These are phyloP conservation scores for Chionomys nivalis DNA, from an alignment of 2,113 vertebrate species.

Conservation along the genomic window DNA sequence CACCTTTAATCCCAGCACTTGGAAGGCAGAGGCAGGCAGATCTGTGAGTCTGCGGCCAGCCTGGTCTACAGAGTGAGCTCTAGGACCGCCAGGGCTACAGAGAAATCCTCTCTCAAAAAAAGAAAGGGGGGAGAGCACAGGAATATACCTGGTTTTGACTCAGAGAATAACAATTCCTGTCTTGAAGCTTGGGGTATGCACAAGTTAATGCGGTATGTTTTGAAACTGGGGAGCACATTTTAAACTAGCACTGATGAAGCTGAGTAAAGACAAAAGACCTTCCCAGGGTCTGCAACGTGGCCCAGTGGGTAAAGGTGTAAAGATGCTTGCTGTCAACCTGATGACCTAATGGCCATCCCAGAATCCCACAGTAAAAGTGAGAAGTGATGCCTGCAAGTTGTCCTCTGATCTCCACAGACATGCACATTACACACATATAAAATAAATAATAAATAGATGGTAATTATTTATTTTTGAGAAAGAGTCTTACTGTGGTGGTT, in stretches of 20 bases:
- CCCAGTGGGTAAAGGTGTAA: not conserved
- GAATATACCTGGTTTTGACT: slow-evolving; percentile 44
- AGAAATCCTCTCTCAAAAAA: not conserved
- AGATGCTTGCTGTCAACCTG: not conserved
- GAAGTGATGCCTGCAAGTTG: not conserved
- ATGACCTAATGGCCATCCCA: not conserved
- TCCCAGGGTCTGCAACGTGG: not conserved
- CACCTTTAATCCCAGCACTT: not conserved
- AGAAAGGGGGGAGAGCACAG: not conserved
- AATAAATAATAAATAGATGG: not conserved
- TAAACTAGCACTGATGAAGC: slow-evolving; percentile 46
- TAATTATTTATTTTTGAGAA: not conserved
- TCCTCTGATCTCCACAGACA: not conserved
- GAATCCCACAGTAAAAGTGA: not conserved
- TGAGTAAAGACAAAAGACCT: slow-evolving; percentile 32
- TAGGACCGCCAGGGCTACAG: not conserved
- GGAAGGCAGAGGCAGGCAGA: not conserved
- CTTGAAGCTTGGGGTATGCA: not conserved
- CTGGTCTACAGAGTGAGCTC: not conserved
- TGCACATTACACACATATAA: not conserved
- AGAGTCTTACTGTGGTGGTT: not conserved
- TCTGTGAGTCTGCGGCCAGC: not conserved
- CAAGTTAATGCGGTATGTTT: slow-evolving; percentile 2
- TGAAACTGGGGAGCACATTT: slow-evolving; percentile 28
- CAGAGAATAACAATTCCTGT: slow-evolving; percentile 18